Evolutionary conservation across 2,113 vertebrate species (phyloP).

Genomic region (Cnemophilus loriae): DNA sequence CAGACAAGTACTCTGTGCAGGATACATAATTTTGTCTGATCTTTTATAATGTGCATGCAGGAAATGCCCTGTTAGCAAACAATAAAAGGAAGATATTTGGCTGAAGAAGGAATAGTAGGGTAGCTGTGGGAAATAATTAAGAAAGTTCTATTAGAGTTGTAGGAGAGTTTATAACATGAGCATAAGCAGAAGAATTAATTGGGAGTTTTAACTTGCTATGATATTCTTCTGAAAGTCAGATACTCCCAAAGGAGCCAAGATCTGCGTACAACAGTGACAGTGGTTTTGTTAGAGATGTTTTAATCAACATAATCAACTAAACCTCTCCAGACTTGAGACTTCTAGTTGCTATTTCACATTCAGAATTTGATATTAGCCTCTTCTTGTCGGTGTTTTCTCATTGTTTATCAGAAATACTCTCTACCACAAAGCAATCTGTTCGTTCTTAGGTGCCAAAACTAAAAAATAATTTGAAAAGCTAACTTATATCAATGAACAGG

Average conservation of each 20-base stretch:
- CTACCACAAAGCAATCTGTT: background rate
- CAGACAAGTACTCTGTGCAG: background rate
- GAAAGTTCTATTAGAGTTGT: background rate
- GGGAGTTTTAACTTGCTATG: background rate
- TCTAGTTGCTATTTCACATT: background rate
- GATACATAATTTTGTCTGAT: constrained; percentile 10
- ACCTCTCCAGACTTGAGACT: background rate
- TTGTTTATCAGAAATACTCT: background rate
- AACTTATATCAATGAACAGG: background rate
- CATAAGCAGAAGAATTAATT: background rate
- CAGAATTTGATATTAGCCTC: background rate
- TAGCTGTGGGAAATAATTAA: constrained; percentile 27
- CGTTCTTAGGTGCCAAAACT: background rate
- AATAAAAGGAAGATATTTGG: background rate
- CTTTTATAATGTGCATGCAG: background rate
- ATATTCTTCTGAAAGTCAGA: background rate
- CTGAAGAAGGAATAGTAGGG: constrained; percentile 7
- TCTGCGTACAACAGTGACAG: background rate
- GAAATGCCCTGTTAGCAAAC: background rate
- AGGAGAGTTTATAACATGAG: background rate
- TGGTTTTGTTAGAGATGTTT: background rate
- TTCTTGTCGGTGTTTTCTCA: background rate
- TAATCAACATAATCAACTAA: background rate
- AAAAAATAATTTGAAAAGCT: background rate
- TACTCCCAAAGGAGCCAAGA: background rate